These are phyloP conservation scores for Eupithecia insigniata DNA, from an alignment of 2,888 invertebrate species.

Conservation along the genomic window DNA sequence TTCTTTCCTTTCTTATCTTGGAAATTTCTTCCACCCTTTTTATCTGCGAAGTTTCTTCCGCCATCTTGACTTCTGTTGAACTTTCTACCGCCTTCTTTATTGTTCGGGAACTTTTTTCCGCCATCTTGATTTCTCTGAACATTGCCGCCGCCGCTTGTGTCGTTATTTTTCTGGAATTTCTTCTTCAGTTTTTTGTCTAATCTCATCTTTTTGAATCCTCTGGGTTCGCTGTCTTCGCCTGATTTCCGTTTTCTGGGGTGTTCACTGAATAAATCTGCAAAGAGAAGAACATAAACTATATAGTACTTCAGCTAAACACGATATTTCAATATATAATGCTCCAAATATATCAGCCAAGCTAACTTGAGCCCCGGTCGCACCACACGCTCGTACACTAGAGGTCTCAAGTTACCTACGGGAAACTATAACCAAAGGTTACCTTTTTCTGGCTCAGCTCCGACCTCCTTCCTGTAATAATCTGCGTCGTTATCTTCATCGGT, in stretches of 20 bases:
- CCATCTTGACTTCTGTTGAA: slow-evolving; percentile 51
- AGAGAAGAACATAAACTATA: not conserved
- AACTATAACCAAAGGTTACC: slow-evolving; percentile 72
- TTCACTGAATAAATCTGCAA: slow-evolving; percentile 70
- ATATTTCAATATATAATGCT: not conserved
- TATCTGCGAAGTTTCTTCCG: slow-evolving; percentile 50
- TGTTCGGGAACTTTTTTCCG: slow-evolving; percentile 32
- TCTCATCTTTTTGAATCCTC: slow-evolving; percentile 78
- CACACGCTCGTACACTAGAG: not conserved
- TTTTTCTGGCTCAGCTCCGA: slow-evolving; percentile 94
- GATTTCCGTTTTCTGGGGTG: slow-evolving; percentile 68
- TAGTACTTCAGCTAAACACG: not conserved
- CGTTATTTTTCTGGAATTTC: slow-evolving; percentile 65
- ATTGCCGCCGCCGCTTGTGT: slow-evolving; percentile 42
- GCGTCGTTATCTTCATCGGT: slow-evolving; percentile 87
- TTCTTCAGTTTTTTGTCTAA: slow-evolving; percentile 73
- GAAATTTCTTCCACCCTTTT: slow-evolving; percentile 50
- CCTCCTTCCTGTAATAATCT: slow-evolving; percentile 93
- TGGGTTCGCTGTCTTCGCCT: slow-evolving; percentile 60
- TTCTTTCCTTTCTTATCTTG: slow-evolving; percentile 31
- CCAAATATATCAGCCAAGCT: not conserved
- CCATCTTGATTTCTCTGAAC: slow-evolving; percentile 33
- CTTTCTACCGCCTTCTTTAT: slow-evolving; percentile 41
- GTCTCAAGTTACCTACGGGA: not conserved
- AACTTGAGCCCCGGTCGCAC: not conserved